Evolutionary conservation across 2,888 invertebrate species (phyloP).

Genomic region (Noctuana brunneofusca): DNA sequence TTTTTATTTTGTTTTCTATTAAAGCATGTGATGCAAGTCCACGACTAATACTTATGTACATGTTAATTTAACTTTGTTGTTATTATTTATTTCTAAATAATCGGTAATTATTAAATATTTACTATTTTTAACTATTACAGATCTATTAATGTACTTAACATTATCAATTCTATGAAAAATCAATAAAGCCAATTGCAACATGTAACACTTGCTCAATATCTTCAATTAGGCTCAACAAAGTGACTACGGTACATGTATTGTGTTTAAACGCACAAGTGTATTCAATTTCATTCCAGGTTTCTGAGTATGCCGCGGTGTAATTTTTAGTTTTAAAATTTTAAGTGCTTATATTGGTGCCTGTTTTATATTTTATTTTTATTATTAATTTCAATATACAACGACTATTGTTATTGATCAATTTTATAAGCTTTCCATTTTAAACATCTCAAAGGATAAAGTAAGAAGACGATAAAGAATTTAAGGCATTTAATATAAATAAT

Average conservation of each 20-base stretch:
- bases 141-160: conserved; percentile 45
- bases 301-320: conserved; percentile 20
- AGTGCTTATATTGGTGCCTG: conserved; percentile 66
- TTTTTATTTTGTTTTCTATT: conserved; percentile 66
- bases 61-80: conserved; percentile 48
- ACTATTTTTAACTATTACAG: conserved; percentile 35
- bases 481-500: conserved; percentile 12
- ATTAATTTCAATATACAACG: conserved; percentile 29
- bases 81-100: conserved; percentile 61
- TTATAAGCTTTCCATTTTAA: neutral
- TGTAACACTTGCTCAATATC: conserved; percentile 66
- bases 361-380: conserved; percentile 40
- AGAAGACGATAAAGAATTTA: neutral
- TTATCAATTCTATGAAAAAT: conserved; percentile 49
- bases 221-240: conserved; percentile 62
- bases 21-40: conserved; percentile 80
- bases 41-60: conserved; percentile 74
- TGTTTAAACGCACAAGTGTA: conserved; percentile 71
- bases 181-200: conserved; percentile 41
- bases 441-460: neutral
- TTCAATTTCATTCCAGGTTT: conserved; percentile 43
- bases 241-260: conserved; percentile 43
- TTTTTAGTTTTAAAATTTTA: conserved; percentile 42
- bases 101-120: conserved; percentile 35
- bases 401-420: conserved; percentile 14